Evolutionary conservation across 1,140 invertebrate species (phyloP).

Genomic region (Heliconius nattereri): DNA sequence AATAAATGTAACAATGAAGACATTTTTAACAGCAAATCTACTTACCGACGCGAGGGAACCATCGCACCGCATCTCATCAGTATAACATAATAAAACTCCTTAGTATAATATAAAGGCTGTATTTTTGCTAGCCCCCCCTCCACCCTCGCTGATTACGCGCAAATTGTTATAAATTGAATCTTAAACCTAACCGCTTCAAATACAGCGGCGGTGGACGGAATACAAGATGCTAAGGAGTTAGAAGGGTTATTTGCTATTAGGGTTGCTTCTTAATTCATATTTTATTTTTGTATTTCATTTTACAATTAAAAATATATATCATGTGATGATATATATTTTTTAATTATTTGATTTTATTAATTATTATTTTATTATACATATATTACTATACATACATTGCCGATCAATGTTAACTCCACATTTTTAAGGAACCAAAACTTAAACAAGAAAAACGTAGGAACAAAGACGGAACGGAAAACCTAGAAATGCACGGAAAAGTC

Average conservation of each 20-base stretch:
- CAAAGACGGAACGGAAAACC: too few species aligned
- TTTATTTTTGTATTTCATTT: neutral
- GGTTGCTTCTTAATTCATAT: slow-evolving; percentile 25
- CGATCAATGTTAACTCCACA: too few species aligned
- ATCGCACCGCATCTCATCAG: slow-evolving; percentile 44
- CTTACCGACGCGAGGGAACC: neutral
- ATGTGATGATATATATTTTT: too few species aligned
- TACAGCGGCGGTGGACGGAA: slow-evolving; percentile 38
- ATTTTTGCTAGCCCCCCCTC: slow-evolving; percentile 46
- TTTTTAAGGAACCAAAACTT: too few species aligned
- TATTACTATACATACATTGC: too few species aligned
- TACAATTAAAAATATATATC: too few species aligned
- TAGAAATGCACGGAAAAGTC: too few species aligned
- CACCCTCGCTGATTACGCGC: slow-evolving; percentile 70
- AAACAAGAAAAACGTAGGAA: too few species aligned
- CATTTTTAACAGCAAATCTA: neutral
- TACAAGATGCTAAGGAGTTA: slow-evolving; percentile 49
- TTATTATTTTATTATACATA: too few species aligned
- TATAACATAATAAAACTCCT: slow-evolving; percentile 35
- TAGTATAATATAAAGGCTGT: slow-evolving; percentile 36
- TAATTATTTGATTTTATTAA: too few species aligned
- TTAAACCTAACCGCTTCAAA: slow-evolving; percentile 68
- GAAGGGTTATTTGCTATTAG: slow-evolving; percentile 35
- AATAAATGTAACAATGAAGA: neutral
- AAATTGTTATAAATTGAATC: slow-evolving; percentile 81